Conservation (phyloP, 2,797 vertebrate species). For the Phrynocephalus guinanensis region DNA sequence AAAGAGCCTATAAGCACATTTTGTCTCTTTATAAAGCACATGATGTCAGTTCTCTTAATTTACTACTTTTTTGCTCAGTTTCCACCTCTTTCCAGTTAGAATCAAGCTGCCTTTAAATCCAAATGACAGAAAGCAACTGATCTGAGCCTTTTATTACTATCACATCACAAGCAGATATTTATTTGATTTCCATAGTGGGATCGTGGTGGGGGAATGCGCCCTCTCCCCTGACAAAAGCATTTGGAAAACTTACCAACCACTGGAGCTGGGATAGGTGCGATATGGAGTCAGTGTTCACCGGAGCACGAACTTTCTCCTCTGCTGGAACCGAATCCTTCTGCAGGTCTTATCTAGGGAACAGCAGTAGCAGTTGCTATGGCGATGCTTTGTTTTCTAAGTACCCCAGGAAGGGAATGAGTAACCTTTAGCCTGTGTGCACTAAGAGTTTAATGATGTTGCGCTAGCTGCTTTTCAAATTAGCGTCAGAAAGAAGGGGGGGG, state of each 20-base stretch:
- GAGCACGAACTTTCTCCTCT: slow-evolving; percentile 42
- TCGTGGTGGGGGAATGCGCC: neutral
- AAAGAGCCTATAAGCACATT: neutral
- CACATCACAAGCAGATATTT: neutral
- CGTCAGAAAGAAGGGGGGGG: neutral
- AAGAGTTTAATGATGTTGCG: neutral
- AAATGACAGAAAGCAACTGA: rapidly evolving
- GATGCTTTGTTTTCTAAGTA: slow-evolving; percentile 55
- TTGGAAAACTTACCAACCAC: slow-evolving; percentile 69
- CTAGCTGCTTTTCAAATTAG: slow-evolving; percentile 1
- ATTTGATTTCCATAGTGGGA: slow-evolving; percentile 1
- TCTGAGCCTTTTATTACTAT: slow-evolving; percentile 2
- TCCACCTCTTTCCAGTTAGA: rapidly evolving
- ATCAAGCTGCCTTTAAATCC: neutral
- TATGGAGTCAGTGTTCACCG: slow-evolving; percentile 11
- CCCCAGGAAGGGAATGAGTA: slow-evolving; percentile 49
- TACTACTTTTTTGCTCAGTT: neutral
- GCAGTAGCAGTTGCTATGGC: slow-evolving; percentile 67
- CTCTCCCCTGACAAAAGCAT: neutral
- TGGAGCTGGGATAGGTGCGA: neutral
- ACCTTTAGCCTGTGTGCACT: slow-evolving; percentile 10
- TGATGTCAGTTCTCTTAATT: neutral
- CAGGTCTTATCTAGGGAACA: slow-evolving; percentile 73
- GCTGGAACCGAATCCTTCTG: slow-evolving; percentile 34
- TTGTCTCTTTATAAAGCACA: neutral